Base-by-base conservation (phyloP, 2,113 vertebrate species). In the Dolichallabes microphthalmus region DNA sequence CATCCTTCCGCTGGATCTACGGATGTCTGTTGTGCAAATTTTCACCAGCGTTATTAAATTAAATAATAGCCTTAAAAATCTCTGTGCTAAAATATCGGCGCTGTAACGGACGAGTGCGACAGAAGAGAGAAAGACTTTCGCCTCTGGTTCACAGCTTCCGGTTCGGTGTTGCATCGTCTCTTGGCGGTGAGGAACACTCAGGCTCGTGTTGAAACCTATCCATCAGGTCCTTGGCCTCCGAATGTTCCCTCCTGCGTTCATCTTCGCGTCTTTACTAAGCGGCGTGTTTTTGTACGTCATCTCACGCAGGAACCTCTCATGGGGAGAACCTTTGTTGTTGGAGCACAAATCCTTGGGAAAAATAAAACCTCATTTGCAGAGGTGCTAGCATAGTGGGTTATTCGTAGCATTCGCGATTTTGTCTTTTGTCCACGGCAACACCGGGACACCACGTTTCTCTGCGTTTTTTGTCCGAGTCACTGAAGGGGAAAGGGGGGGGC, bases 191-290 rank as follows among this genome's bases (percentile, higher is more conserved):
- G 30, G 60, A 77, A 58, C 6, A 45, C 7, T 45, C 22, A 57
- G 9, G 32, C 57, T 61, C 4, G 63, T 60, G 19, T 81, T 76
- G 82, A 84, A 86, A 80, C 76, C 77, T 50, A 73, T 87, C 85
- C 74, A n/a, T 58, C 53, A 64, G 53, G 32, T 68, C 30, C 22
- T 53, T 30, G 75, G 69, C 50, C 82, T 80, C 7, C 0, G 20
- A 45, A 60, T 2, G 30, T 45, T 10, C 68, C 32, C 27, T 69
- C 32, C 35, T 71, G 35, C 1, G 35, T 20, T 45, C 20, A 11
- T 22, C 32, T 3, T 35, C n/a, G 30, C 32, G 5, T 68, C 64
- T 17, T 35, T 32, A 39, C 30, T 69, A 8, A 6, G 66, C 19
- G 5, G 32, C 1, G 10, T 30, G 15, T 74, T 14, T 74, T 45